Percentiles rank a stretch among this genome's conserved stretches.
Evolutionary conservation across 2,113 vertebrate species (phyloP).

Genomic region (Laterallus jamaicensis): DNA sequence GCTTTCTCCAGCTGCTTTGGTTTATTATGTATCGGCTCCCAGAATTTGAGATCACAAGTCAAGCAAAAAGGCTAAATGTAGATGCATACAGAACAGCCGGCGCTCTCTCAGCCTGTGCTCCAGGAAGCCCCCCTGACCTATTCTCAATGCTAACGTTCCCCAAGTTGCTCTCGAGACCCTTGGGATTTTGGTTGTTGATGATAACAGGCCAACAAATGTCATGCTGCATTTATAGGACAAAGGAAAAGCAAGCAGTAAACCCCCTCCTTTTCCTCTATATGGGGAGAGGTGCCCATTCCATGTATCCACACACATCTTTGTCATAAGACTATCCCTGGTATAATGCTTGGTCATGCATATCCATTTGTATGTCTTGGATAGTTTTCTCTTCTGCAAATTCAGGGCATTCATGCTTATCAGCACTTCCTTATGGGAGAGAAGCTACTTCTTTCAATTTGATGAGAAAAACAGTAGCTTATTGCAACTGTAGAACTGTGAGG

Average conservation of each 20-base stretch:
- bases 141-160: background rate
- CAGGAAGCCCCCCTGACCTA: slow-evolving; percentile 22
- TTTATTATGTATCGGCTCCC: slow-evolving; percentile 62
- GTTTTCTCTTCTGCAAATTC: background rate
- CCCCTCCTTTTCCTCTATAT: background rate
- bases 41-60: slow-evolving; percentile 60
- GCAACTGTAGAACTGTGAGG: background rate
- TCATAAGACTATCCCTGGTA: background rate
- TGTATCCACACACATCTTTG: background rate
- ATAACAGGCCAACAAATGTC: slow-evolving; percentile 28
- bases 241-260: background rate
- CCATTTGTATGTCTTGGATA: background rate
- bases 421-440: background rate
- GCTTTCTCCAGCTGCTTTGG: slow-evolving; percentile 69
- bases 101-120: background rate
- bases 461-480: background rate
- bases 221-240: background rate
- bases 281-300: background rate
- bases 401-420: background rate
- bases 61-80: slow-evolving; percentile 46
- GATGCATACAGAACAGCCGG: background rate
- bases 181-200: background rate
- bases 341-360: background rate
- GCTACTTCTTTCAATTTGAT: background rate
- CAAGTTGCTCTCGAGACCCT: background rate